Base-by-base conservation (phyloP, 2,888 invertebrate species). In the Brachylomia viminalis region DNA sequence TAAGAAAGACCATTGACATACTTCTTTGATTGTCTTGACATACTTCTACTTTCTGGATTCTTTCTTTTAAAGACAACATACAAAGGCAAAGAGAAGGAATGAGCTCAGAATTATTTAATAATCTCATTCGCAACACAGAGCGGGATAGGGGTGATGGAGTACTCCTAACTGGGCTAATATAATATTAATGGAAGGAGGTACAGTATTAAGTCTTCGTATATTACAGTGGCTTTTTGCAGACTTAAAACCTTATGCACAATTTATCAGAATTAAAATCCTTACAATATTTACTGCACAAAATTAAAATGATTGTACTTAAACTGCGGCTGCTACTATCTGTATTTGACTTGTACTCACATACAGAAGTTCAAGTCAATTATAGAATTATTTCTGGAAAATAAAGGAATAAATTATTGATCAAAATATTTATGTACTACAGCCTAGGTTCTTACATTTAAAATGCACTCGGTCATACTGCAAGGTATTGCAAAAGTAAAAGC, bases 21-120 rank as follows among this genome's bases (percentile, higher is more conserved):
- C n/a, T n/a, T n/a, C n/a, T n/a, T n/a, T n/a, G n/a, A n/a, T n/a
- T n/a, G n/a, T 45, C 42, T 45, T 70, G 38, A 52, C 65, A 47
- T n/a, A 56, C 8, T 42, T 56, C 10, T n/a, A 15, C 23, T 23
- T 27, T 30, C 27, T 15, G 27, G 17, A 33, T 23, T 17, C n/a
- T 56, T 27, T 8, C 62, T 64, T 59, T 20, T 27, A 79, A 72
- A 72, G 17, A 54, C 3, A 49, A 78, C 65, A 65, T 17, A 65
- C 45, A 68, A 71, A 64, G 15, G 33, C 82, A 62, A 38, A 52
- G n/a, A 52, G n/a, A 62, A 45, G 52, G 15, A 68, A 66, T 61
- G 77, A 70, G 20, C 47, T 58, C n/a, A 1, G 81, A 65, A 83
- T 83, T 61, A 79, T 81, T 81, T 52, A 81, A 38, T 65, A 30